Evolutionary conservation across 2,888 invertebrate species (phyloP).

Genomic region (Thecocarcelia acutangulata): DNA sequence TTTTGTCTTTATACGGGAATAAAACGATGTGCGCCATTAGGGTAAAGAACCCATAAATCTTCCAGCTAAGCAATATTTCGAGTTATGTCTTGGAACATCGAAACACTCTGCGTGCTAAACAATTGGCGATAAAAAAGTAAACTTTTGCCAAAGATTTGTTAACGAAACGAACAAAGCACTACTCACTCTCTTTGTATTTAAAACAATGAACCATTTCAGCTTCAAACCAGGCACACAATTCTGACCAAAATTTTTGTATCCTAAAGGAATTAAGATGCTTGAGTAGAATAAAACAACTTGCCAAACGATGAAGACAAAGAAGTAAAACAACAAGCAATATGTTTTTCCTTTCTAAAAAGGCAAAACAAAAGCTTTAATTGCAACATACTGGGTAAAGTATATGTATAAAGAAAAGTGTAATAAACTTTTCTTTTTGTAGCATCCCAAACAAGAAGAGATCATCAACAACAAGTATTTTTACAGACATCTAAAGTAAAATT

Average conservation of each 20-base stretch:
- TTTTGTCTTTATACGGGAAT: too few relatives aligned
- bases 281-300: background rate
- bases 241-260: slow-evolving; percentile 14
- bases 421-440: slow-evolving; percentile 47
- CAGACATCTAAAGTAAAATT: background rate
- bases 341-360: background rate
- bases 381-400: background rate
- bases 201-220: slow-evolving; percentile 27
- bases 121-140: background rate
- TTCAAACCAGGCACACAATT: background rate
- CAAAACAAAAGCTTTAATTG: slow-evolving; percentile 20
- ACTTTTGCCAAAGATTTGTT: slow-evolving; percentile 1
- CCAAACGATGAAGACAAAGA: slow-evolving; percentile 29
- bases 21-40: too few relatives aligned
- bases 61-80: background rate
- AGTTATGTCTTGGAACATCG: background rate
- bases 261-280: slow-evolving; percentile 41
- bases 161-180: slow-evolving; percentile 13
- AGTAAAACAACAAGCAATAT: slow-evolving; percentile 3
- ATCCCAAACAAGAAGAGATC: slow-evolving; percentile 7
- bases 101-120: background rate
- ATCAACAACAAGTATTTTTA: slow-evolving; percentile 8
- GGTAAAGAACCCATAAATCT: background rate
- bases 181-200: background rate
- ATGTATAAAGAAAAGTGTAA: slow-evolving; percentile 33